These are phyloP conservation scores for Sesamia nonagrioides DNA, from an alignment of 1,140 invertebrate species.

Conservation along the genomic window DNA sequence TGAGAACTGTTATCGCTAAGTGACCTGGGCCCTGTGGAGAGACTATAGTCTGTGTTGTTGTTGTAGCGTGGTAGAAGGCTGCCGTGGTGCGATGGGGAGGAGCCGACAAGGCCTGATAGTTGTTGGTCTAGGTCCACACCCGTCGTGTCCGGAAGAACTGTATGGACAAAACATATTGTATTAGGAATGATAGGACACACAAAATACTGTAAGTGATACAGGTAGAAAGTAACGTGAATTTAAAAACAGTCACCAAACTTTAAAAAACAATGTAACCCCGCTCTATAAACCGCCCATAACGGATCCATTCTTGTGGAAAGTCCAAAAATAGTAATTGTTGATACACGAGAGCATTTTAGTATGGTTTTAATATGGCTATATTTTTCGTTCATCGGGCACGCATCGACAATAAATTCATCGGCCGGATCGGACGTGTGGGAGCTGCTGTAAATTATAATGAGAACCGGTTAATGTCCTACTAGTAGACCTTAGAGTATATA, in stretches of 20 bases:
- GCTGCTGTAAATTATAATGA: constrained; percentile 84
- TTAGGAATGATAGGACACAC: background rate
- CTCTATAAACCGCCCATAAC: constrained; percentile 8
- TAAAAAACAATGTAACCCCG: constrained; percentile 17
- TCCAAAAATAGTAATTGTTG: constrained; percentile 45
- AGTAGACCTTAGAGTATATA: constrained; percentile 34
- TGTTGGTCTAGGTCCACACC: constrained; percentile 93
- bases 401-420: constrained; percentile 81
- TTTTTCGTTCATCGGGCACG: constrained; percentile 73
- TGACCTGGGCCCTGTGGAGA: constrained; percentile 89
- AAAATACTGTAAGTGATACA: background rate
- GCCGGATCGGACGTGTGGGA: constrained; percentile 69
- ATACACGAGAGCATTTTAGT: constrained; percentile 56
- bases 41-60: constrained; percentile 84
- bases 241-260: background rate
- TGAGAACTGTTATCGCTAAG: constrained; percentile 94
- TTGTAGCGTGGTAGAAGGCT: constrained; percentile 88
- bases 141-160: constrained; percentile 92
- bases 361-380: constrained; percentile 73
- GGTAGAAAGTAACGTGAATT: background rate
- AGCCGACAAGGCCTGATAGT: constrained; percentile 90
- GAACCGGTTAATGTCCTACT: constrained; percentile 71
- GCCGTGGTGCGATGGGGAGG: constrained; percentile 87
- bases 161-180: constrained; percentile 60
- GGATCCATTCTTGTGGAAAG: constrained; percentile 23